Percentiles rank a stretch among this genome's conserved stretches.
Evolutionary conservation across 1,140 invertebrate genomes (phyloP).

Genomic region (Adelges cooleyi): DNA sequence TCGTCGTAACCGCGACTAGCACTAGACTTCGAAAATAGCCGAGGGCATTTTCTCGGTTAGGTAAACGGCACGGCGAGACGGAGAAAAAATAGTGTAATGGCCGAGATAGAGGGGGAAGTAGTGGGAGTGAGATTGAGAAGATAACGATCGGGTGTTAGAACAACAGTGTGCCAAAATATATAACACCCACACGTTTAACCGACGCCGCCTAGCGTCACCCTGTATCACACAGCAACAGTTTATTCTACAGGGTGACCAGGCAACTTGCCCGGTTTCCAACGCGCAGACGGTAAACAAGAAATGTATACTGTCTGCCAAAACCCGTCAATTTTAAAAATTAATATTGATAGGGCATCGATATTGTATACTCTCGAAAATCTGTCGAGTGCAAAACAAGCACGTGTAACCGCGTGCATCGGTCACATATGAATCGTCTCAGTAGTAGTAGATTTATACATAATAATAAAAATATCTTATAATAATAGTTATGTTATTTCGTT

Average conservation of each 20-base stretch:
- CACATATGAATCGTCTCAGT: too few species aligned
- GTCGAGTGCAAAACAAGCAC: not conserved
- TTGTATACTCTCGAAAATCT: not conserved
- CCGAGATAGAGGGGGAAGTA: not conserved
- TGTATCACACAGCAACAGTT: conserved; percentile 2
- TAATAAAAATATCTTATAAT: too few species aligned
- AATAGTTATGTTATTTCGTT: too few species aligned
- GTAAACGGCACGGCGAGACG: not conserved
- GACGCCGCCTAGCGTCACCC: conserved; percentile 13
- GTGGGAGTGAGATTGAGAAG: conserved; percentile 20
- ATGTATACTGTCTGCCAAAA: conserved; percentile 9
- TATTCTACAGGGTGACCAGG: conserved; percentile 19
- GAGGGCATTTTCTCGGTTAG: conserved; percentile 25
- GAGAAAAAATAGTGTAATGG: not conserved
- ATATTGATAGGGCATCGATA: conserved; percentile 15
- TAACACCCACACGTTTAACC: conserved; percentile 10
- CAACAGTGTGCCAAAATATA: conserved; percentile 13
- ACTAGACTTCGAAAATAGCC: conserved; percentile 25
- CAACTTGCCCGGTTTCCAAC: conserved; percentile 19
- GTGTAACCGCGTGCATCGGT: too few species aligned
- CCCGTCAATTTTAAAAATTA: not conserved
- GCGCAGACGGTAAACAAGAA: conserved; percentile 17
- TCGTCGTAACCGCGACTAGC: conserved; percentile 17
- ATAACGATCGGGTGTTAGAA: conserved; percentile 18
- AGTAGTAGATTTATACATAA: too few species aligned